Base-by-base conservation (phyloP, 53 echinoderm and acorn worm genomes). In the Mesocentrotus franciscanus region DNA sequence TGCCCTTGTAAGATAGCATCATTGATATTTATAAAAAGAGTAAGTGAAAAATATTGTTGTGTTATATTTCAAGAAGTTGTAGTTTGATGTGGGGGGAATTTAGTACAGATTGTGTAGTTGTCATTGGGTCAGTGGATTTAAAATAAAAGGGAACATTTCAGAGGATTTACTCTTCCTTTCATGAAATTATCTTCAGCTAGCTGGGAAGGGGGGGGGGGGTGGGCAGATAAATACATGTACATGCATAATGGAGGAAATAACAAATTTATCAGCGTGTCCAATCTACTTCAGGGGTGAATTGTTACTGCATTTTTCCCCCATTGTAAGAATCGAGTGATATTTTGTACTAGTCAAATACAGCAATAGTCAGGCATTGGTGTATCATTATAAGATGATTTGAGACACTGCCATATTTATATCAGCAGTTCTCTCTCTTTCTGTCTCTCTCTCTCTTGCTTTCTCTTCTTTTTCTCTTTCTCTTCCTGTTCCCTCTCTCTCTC, bases 341-440 rank as follows among this genome's bases (percentile, higher is more conserved):
- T 56, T 57, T 22, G 24, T 85, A 13, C 57, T 87, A 56, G 58
- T n/a, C 56, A 87, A 87, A 87, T n/a, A 57, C 59, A 87, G 58
- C 7, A 15, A 57, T 87, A 11, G 22, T 49, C 20, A 84, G 42
- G 12, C 49, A 55, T 42, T 84, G 32, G 70, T 61, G 75, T 92
- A 55, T 72, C 74, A 92, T 91, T 71, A 92, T 75, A 92, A 92
- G 42, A 66, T 92, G 17, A 92, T 92, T 34, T 92, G 71, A 92
- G 70, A 60, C 92, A 34, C 92, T 24, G 34, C 36, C 42, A 60
- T 17, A 49, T 16, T 18, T 26, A 27, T 10, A 27, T 32, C 60
- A 12, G 57, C 18, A 30, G 4, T 18, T 92, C 16, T 66, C 26
- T 36, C 24, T 66, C 22, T 35, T 9, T 64, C 61, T 33, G 29